Percentiles rank a stretch among this genome's conserved stretches.
Evolutionary conservation across 23 tunicate genomes (phyloP).

Genomic region (Styela clava): DNA sequence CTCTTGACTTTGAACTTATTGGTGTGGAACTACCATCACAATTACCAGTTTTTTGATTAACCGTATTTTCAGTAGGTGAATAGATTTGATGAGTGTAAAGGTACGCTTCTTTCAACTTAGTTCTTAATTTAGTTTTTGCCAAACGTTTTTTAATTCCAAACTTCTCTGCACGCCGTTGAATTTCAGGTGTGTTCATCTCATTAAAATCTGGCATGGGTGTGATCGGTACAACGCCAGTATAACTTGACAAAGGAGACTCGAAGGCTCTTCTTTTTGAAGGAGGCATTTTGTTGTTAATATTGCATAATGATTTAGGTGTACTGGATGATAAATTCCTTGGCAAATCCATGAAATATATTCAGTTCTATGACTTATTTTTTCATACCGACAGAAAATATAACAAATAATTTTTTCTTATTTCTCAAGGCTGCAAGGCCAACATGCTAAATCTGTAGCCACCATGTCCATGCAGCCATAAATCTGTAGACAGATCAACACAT

Average conservation of each 20-base stretch:
- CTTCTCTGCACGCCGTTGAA: conserved; percentile 12
- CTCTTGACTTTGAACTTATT: not conserved
- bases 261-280: not conserved
- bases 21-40: not conserved
- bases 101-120: conserved; percentile 27
- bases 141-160: conserved; percentile 5
- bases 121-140: conserved; percentile 17
- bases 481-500: too few species aligned
- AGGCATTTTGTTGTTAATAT: not conserved
- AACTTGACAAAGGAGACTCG: not conserved
- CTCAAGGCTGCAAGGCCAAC: too few species aligned
- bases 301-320: not conserved
- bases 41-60: not conserved
- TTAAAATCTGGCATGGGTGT: conserved; percentile 27
- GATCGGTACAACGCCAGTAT: conserved; percentile 17
- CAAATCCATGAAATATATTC: too few species aligned
- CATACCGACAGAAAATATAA: too few species aligned
- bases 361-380: too few species aligned
- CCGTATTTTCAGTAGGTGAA: conserved; percentile 3
- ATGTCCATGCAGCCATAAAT: too few species aligned
- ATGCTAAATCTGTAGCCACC: too few species aligned
- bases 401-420: too few species aligned
- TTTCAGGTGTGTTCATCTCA: conserved; percentile 22
- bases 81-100: conserved; percentile 18
- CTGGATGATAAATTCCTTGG: not conserved